Base-by-base conservation (phyloP, 2,888 invertebrate species). In the Argyra leucocephala region DNA sequence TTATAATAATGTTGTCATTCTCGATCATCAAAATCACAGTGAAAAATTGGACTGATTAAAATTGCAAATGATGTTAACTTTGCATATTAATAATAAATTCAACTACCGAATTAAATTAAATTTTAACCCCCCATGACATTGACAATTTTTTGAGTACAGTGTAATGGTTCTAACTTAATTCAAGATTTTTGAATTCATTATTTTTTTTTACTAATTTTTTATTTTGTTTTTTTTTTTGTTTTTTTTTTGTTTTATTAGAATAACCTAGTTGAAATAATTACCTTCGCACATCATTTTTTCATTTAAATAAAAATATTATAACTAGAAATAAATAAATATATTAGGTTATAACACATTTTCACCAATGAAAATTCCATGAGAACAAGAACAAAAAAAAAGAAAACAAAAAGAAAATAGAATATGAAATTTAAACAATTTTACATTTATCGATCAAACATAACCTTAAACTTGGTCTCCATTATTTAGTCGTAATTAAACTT, bases 111-210 rank as follows among this genome's bases (percentile, higher is more conserved):
- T 26, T 26, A 6, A 10, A 4, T 31, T 31, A 18, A 15, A 48
- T 48, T 48, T 48, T 48, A 48, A 48, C 48, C 12, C 48, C 48
- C 48, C 48, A 48, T 48, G 48, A 48, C 48, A 48, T 48, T 48
- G 48, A 48, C 48, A 48, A 48, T 48, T 18, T 48, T 15, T 15
- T 12, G 7, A 31, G 4, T n/a, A 31, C 12, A 31, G 10, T 6
- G 7, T 31, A 4, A 31, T 31, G 12, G 1, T 31, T 31, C 12
- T 31, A 31, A 31, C 7, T 12, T 31, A 31, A 10, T 31, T 31
- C 26, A 31, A n/a, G 31, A 31, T 10, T 31, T 31, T 31, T 7
- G 9, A 10, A 6, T 26, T 26, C 5, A 7, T 26, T 26, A 6
- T 26, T 31, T 31, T 31, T 31, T 31, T 31, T 10, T 31, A 31